Evolutionary conservation across 2,888 invertebrate species (phyloP), one percentile per base, ranked within the genome.

Genomic region (Sinodicranocentrus sp.): DNA sequence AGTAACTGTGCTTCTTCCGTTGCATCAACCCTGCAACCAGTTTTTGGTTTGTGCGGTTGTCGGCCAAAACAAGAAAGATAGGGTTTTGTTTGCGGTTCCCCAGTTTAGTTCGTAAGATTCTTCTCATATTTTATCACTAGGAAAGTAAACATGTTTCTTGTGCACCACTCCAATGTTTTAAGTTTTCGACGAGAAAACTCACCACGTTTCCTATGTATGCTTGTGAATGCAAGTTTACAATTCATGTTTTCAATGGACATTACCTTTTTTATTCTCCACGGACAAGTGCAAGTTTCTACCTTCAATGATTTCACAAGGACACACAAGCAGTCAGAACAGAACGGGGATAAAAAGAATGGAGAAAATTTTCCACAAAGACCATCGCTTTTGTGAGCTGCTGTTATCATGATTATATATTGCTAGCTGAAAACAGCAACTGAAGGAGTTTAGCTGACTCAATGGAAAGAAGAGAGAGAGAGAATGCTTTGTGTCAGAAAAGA

Each of bases 401-500:
- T n/a, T n/a, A n/a, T n/a, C n/a, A n/a, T n/a, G 6, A 39, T 39
- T 8, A 39, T 39, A 39, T 52, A 52, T 52, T 52, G 52, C 5
- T 3, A 33, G 33, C 33, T 3, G 33, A 33, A 33, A 44, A 6
- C 21, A 23, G 17, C 59, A 39, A 13, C 17, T 33, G 19, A 33
- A 65, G 10, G 17, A 68, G 57, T 21, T 48, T 57, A 39, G 23
- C 26, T 26, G 65, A 19, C 17, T 23, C 43, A 65, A 65, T 57
- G 67, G 28, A 57, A 25, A 43, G 54, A 54, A 63, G n/a, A 63
- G 43, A 48, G n/a, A n/a, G 43, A 17, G 44, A 54, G 59, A 28
- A 43, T 68, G 68, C 28, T 77, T 68, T 77, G 44, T 77, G 77
- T 77, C 77, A 68, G 61, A 52, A 43, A 43, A 61, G 78, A 79